Evolutionary conservation across 2,113 vertebrate genomes (phyloP).

Genomic region (Scortum barcoo): DNA sequence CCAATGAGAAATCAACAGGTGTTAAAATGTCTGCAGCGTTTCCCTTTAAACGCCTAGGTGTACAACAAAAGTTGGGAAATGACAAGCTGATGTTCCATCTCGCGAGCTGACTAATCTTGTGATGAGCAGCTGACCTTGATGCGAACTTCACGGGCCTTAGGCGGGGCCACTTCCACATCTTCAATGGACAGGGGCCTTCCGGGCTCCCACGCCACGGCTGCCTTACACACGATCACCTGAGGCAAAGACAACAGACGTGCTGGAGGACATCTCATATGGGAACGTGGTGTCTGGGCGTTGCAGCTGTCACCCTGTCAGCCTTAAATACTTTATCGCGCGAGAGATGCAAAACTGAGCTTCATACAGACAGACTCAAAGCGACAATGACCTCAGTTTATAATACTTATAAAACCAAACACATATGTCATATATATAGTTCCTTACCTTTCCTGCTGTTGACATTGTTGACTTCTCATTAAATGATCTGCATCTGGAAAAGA

Average conservation of each 20-base stretch:
- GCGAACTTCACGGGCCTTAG: constrained; percentile 83
- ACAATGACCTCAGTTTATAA: neutral
- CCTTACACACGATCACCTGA: constrained; percentile 86
- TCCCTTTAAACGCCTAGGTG: too few species aligned
- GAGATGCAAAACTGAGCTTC: too few species aligned
- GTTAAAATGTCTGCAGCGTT: neutral
- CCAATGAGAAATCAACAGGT: neutral
- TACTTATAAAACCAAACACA: neutral
- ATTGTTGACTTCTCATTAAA: constrained; percentile 1
- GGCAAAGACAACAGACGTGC: too few species aligned
- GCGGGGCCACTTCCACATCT: constrained; percentile 86
- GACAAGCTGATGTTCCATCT: neutral
- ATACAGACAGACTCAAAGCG: neutral
- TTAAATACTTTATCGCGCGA: too few species aligned
- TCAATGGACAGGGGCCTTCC: constrained; percentile 80
- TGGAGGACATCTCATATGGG: too few species aligned
- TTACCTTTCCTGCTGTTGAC: constrained; percentile 61
- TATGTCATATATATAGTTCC: neutral
- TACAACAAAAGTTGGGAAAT: neutral
- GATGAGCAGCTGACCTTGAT: constrained; percentile 78
- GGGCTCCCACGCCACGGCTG: constrained; percentile 84
- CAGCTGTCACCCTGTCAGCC: too few species aligned
- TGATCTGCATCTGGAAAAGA: neutral
- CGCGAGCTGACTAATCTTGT: neutral
- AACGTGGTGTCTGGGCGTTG: neutral